Base-by-base conservation (phyloP, 2,113 vertebrate genomes). In the Himantopus leucocephalus region DNA sequence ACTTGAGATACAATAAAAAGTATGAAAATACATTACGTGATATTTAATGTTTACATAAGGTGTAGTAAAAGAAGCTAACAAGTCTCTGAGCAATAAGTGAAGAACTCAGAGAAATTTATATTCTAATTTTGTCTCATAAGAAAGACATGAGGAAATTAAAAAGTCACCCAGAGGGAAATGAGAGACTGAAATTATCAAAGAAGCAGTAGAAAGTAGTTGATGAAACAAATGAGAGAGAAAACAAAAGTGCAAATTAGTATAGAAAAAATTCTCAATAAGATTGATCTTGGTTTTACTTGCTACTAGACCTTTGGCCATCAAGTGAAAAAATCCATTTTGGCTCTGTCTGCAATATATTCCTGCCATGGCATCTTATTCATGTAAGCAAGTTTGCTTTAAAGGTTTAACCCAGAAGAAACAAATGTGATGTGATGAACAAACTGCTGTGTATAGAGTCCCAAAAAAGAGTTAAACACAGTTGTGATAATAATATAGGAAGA, bases 61-160 rank as follows among this genome's bases (percentile, higher is more conserved):
- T 74, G 12, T 70, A 66, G 41, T 92, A 77, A 92, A 95, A 58
- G 50, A 71, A 67, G 45, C 14, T 70, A 85, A 85, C 20, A 47
- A 64, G n/a, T 84, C 70, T 92, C 86, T 39, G 92, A 96, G 89
- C 89, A 95, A 59, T 89, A 95, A 89, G 3, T 43, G 37, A 92
- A 80, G 55, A 95, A 92, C 34, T 4, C 30, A 70, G n/a, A 88
- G 45, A 92, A 85, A 77, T 67, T 88, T 52, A 32, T 94, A 55
- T 89, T 94, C 56, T 84, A 83, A 88, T 86, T 94, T 92, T 89
- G 14, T 58, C 55, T 78, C 45, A 70, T 43, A 70, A 62, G 70
- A 89, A 92, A 85, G 71, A 79, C 37, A 67, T 10, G 43, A 76
- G 14, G 14, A 91, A 91, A 95, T 91, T 89, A 79, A 83, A 73